Evolutionary conservation across 37 sponge, comb jelly and placozoan genomes (phyloP).

Genomic region (Ephydatia muelleri): DNA sequence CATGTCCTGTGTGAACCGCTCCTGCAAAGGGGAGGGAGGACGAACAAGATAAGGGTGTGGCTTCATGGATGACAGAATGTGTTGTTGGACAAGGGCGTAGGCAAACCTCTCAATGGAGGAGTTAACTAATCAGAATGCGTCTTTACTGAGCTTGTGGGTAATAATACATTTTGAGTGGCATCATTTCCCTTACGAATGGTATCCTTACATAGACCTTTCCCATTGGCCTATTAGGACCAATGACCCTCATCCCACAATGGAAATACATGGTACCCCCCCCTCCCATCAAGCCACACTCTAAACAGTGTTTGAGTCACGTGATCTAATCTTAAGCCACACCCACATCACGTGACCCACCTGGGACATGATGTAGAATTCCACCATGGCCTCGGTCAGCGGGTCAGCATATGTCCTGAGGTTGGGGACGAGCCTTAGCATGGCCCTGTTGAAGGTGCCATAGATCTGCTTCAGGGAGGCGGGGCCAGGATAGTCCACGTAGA

Average conservation of each 20-base stretch:
- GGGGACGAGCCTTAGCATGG: slow-evolving; percentile 93
- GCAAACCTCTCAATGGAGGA: too few relatives aligned
- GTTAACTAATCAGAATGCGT: not conserved
- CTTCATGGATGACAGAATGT: too few relatives aligned
- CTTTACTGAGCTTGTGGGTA: too few relatives aligned
- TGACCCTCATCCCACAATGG: too few relatives aligned
- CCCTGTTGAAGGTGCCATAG: slow-evolving; percentile 98
- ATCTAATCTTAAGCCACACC: not conserved
- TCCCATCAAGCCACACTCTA: too few relatives aligned
- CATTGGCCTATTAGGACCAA: too few relatives aligned
- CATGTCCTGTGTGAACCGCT: slow-evolving; percentile 97
- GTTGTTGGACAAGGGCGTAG: too few relatives aligned
- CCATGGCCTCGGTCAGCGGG: slow-evolving; percentile 98
- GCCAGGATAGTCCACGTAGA: slow-evolving; percentile 98
- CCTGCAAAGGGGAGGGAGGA: slow-evolving; percentile 33
- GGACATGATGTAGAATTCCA: slow-evolving; percentile 93
- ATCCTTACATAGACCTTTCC: not conserved
- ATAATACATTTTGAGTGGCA: not conserved
- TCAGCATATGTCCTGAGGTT: slow-evolving; percentile 84
- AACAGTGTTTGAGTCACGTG: too few relatives aligned
- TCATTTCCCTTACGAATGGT: not conserved
- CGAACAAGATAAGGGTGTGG: not conserved
- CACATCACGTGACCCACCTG: slow-evolving; percentile 49
- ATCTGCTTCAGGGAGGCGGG: slow-evolving; percentile 91
- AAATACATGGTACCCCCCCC: too few relatives aligned